These are phyloP conservation scores for Homalodisca vitripennis DNA, from an alignment of 1,140 invertebrate genomes.

Conservation along the genomic window DNA sequence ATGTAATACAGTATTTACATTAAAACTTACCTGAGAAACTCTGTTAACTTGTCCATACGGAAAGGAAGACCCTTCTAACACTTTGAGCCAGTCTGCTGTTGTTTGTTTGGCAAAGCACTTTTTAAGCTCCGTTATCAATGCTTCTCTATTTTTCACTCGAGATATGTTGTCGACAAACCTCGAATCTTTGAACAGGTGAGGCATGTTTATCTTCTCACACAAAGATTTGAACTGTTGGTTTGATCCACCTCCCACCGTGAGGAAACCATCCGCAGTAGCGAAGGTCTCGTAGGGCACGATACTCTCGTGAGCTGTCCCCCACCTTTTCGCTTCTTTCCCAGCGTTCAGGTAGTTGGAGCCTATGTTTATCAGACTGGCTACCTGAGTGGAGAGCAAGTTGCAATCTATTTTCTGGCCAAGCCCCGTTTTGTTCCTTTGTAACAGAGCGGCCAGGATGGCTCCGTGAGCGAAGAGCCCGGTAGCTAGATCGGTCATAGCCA, in stretches of 20 bases:
- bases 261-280: constrained; percentile 74
- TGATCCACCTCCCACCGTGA: constrained; percentile 82
- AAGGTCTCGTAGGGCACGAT: constrained; percentile 95
- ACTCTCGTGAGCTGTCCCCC: constrained; percentile 91
- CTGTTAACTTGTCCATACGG: constrained; percentile 90
- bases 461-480: constrained; percentile 94
- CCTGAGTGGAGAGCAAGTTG: constrained; percentile 89
- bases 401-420: constrained; percentile 91
- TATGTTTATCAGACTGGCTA: constrained; percentile 85
- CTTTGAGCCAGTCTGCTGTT: constrained; percentile 71
- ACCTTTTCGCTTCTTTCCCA: constrained; percentile 69
- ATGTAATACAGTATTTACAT: too few species aligned
- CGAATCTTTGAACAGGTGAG: constrained; percentile 59
- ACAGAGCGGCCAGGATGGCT: constrained; percentile 89
- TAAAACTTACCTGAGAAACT: constrained; percentile 60
- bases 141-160: constrained; percentile 74
- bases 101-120: constrained; percentile 63
- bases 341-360: constrained; percentile 90
- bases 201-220: constrained; percentile 61
- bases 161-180: constrained; percentile 70
- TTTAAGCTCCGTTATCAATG: constrained; percentile 63
- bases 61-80: constrained; percentile 73
- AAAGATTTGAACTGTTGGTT: constrained; percentile 74
- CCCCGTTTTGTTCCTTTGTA: constrained; percentile 74
- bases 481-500: constrained; percentile 89